Evolutionary conservation across 2,113 vertebrate genomes (phyloP).

Genomic region (Onychostoma macrolepis): DNA sequence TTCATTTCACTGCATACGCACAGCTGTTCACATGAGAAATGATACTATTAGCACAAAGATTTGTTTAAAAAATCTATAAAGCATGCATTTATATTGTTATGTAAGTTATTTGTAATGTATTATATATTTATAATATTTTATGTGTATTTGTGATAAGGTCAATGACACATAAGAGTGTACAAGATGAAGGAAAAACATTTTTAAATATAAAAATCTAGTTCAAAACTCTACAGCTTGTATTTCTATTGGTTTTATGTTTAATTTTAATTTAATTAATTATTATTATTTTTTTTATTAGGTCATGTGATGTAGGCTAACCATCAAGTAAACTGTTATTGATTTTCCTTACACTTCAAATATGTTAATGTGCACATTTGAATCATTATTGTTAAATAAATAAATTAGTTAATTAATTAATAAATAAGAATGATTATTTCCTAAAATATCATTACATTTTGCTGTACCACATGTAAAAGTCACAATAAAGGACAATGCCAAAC

Average conservation of each 20-base stretch:
- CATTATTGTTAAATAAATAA: neutral
- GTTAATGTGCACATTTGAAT: neutral
- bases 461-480: neutral
- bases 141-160: neutral
- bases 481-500: neutral
- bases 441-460: neutral
- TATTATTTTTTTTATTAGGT: too few species aligned
- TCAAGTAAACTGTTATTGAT: neutral
- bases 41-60: neutral
- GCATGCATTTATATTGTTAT: neutral
- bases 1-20: constrained; percentile 1
- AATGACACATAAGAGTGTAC: neutral
- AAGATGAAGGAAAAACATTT: neutral
- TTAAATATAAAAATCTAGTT: neutral
- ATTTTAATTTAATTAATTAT: too few species aligned
- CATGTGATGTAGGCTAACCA: neutral
- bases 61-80: neutral
- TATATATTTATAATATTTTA: neutral
- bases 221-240: too few species aligned
- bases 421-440: neutral
- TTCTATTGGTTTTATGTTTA: too few species aligned
- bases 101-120: neutral
- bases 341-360: neutral
- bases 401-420: too few species aligned
- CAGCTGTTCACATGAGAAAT: constrained; percentile 7